Base-by-base conservation (phyloP, 2,888 invertebrate species). In the Andrena hattorfiana region DNA sequence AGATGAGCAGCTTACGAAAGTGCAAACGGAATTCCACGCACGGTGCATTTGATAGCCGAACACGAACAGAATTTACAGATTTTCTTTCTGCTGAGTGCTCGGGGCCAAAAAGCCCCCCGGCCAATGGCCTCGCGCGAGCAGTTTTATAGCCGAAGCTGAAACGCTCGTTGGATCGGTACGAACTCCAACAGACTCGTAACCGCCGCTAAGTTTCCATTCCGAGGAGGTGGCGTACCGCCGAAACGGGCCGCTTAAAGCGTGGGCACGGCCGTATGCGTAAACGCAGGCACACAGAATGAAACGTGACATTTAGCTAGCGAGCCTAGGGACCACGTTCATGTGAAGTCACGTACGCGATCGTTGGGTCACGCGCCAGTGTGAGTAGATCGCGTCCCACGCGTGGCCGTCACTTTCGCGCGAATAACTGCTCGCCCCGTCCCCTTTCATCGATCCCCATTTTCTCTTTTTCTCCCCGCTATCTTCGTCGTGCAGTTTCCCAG, bases 271-370 rank as follows among this genome's bases (percentile, higher is more conserved):
- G 23, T 62, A 28, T 35, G 74, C 74, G 64, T 64, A 49, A 35
- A 60, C 51, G 62, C 13, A 23, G 32, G 48, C 32, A 30, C 60
- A 48, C 66, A 7, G 66, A 66, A 71, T 72, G 67, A 63, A 67
- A 71, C 67, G 74, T 79, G 79, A 79, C 82, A 79, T 82, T 82
- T 75, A 54, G 67, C 74, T 28, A 70, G 66, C 69, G 35, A 59
- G 20, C 35, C 51, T 67, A 66, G 66, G 48, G 49, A 77, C n/a
- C 54, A 59, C 49, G 28, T 54, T 30, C 20, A 26, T 26, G 60
- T 16, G 42, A 66, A 32, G 68, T 68, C 75, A 67, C 67, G 51
- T 74, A 42, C 42, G 23, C 10, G n/a, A 56, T 60, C 60, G 10
- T 56, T 32, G 13, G 30, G 49, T 62, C 32, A 51, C 49, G 28